Conservation (phyloP, 1,140 invertebrate species). For the Lepidurus arcticus region DNA sequence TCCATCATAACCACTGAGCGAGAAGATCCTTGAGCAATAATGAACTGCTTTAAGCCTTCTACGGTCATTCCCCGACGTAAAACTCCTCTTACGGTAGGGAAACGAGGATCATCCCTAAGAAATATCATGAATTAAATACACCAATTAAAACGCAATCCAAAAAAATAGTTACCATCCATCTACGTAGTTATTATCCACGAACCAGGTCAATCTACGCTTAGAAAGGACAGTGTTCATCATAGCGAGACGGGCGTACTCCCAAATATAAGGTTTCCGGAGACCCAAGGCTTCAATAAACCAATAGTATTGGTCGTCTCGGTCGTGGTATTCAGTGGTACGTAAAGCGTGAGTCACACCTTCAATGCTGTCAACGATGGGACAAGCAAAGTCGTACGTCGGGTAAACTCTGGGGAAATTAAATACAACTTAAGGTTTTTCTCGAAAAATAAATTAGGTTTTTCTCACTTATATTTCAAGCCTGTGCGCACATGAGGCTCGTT, state of each 20-base stretch:
- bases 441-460: slow-evolving; percentile 27
- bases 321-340: slow-evolving; percentile 97
- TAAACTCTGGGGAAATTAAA: slow-evolving; percentile 70
- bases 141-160: background rate
- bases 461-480: slow-evolving; percentile 90
- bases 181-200: slow-evolving; percentile 86
- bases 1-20: slow-evolving; percentile 97
- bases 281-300: slow-evolving; percentile 88
- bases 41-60: slow-evolving; percentile 94
- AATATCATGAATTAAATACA: background rate
- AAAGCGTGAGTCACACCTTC: slow-evolving; percentile 96
- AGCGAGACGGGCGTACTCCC: slow-evolving; percentile 90
- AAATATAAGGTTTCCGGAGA: slow-evolving; percentile 86
- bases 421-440: slow-evolving; percentile 26
- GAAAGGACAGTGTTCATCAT: slow-evolving; percentile 97
- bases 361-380: slow-evolving; percentile 95
- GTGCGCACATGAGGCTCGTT: slow-evolving; percentile 87
- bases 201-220: slow-evolving; percentile 96
- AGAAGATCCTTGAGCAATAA: slow-evolving; percentile 97
- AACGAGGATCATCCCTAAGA: slow-evolving; percentile 91
- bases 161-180: slow-evolving; percentile 77
- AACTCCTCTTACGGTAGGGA: slow-evolving; percentile 96
- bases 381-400: slow-evolving; percentile 99
- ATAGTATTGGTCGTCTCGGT: slow-evolving; percentile 95
- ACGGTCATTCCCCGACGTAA: slow-evolving; percentile 94